Evolutionary conservation across 2,888 invertebrate genomes (phyloP).

Genomic region (Ochropleura leucogaster): DNA sequence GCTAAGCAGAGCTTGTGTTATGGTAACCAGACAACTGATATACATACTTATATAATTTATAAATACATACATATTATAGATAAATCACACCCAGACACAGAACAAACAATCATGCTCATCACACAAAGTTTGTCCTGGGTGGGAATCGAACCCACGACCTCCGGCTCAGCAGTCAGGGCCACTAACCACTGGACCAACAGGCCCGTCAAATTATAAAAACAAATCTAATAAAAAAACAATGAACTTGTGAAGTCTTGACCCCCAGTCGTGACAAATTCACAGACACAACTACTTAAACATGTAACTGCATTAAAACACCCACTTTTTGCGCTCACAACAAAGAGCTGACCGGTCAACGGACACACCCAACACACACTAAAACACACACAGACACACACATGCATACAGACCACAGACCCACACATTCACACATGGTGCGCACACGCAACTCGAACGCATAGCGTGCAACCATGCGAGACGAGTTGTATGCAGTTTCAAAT

Average conservation of each 20-base stretch:
- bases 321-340: conserved; percentile 32
- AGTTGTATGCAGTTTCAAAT: conserved; percentile 36
- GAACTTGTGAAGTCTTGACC: background rate
- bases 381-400: background rate
- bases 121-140: no score
- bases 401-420: background rate
- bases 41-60: no score
- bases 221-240: no score
- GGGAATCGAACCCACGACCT: no score
- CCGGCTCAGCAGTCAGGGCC: no score
- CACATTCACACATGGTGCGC: conserved; percentile 20
- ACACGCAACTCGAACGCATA: conserved; percentile 38
- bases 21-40: no score
- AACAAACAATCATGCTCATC: no score
- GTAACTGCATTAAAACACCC: background rate
- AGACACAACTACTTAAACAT: background rate
- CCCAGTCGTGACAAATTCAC: background rate
- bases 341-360: conserved; percentile 51
- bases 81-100: no score
- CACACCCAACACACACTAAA: conserved; percentile 53
- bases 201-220: no score
- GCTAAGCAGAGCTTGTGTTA: no score
- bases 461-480: conserved; percentile 39
- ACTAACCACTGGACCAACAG: no score
- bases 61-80: no score